Base-by-base conservation (phyloP, 2,888 invertebrate species). In the Amphipyra berbera region DNA sequence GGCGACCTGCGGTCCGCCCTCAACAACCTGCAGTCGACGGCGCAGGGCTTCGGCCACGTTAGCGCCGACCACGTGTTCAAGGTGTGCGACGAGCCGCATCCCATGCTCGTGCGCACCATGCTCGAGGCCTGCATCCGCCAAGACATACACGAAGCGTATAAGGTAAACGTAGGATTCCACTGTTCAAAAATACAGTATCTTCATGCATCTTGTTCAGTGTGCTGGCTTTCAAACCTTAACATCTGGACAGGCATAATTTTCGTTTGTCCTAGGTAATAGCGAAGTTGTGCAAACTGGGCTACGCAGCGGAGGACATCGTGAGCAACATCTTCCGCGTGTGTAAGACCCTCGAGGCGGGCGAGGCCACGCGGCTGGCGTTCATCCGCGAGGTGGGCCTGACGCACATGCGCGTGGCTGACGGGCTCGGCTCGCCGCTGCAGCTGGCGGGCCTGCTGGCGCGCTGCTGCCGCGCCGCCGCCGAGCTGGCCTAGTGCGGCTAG, bases 81-180 rank as follows among this genome's bases (percentile, higher is more conserved):
- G 60, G 99, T 99, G 9, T 99, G 99, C 89, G 99, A 99, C 90
- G 99, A 99, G 91, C 99, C 99, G 0, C 99, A 99, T 94, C 99
- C 99, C 0, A 95, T 99, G 88, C 93, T 99, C 2, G 97, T 99
- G 50, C 97, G 98, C 89, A 96, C 97, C 82, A 99, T 99, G 99
- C 93, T 99, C 49, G 96, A 97, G 71, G 96, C 96, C 78, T 99
- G 99, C 90, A 93, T 96, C 0, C 94, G 96, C 56, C 97, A 97
- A 44, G 97, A 99, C 82, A 96, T 99, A 64, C 97, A 97, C 65
- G 97, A 97, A 77, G 98, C 99, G 0, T 98, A 97, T 86, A 97
- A 97, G 91, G 93, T 92, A 7, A 6, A 37, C 8, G 1, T 8
- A 6, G 6, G 27, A 6, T 2, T 21, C 3, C 3, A 21, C 21